These are phyloP conservation scores for Lasius platythorax DNA, from an alignment of 2,888 invertebrate species.

Conservation along the genomic window DNA sequence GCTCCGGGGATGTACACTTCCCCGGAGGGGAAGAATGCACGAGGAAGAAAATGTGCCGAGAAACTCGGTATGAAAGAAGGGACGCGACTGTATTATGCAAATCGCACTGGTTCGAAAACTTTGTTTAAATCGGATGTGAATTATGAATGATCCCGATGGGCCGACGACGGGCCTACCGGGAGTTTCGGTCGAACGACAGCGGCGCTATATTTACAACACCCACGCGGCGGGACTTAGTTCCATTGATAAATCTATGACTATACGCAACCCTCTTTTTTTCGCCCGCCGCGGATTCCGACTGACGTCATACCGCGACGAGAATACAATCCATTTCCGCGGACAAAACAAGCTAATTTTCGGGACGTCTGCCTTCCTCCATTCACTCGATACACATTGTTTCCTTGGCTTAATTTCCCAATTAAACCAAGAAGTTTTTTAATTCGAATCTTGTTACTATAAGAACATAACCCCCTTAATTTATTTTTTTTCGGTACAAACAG, in stretches of 20 bases:
- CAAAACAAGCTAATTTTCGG: conserved; percentile 48
- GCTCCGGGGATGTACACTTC: conserved; percentile 28
- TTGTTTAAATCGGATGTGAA: conserved; percentile 81
- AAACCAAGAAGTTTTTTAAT: conserved; percentile 28
- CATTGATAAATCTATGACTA: conserved; percentile 73
- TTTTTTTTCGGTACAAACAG: not conserved
- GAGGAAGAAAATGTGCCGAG: not conserved
- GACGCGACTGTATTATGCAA: conserved; percentile 74
- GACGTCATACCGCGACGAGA: conserved; percentile 21
- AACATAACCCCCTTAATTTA: conserved; percentile 33
- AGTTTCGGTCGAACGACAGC: conserved; percentile 65
- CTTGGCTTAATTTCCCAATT: conserved; percentile 43
- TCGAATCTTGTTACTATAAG: conserved; percentile 35
- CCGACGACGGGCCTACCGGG: conserved; percentile 71
- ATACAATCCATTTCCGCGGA: conserved; percentile 20
- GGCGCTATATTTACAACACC: conserved; percentile 71
- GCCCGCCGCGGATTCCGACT: not conserved
- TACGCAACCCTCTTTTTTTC: conserved; percentile 36
- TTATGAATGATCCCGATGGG: conserved; percentile 78
- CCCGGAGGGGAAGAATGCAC: not conserved
- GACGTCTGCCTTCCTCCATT: conserved; percentile 23
- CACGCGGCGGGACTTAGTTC: conserved; percentile 67
- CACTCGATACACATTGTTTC: conserved; percentile 41
- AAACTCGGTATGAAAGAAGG: conserved; percentile 50
- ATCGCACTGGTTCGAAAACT: conserved; percentile 76